phyloP scores from a whole-genome alignment of 2,888 invertebrate genomes.

The Chloroclystis v-ata region DNA sequence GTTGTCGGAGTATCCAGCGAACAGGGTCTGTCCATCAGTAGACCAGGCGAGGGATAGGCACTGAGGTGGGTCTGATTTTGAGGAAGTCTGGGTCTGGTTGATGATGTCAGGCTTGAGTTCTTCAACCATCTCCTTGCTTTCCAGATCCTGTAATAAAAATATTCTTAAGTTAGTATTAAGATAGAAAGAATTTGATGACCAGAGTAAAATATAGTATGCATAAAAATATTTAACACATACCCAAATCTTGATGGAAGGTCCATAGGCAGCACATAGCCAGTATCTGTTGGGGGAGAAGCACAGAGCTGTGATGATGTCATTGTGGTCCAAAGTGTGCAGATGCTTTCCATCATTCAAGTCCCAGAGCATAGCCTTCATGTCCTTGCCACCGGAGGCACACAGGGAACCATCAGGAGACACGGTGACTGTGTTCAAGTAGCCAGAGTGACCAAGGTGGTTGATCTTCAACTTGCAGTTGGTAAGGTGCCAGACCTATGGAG shows the following conservation, averaged over 20 bases:
- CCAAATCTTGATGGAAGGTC: constrained; percentile 99
- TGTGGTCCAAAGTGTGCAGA: constrained; percentile 98
- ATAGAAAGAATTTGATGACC: no score
- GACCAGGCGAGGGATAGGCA: constrained; percentile 99
- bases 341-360: constrained; percentile 99
- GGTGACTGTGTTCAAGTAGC: constrained; percentile 98
- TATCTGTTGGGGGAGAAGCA: constrained; percentile 99
- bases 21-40: constrained; percentile 98
- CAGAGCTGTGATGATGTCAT: constrained; percentile 97
- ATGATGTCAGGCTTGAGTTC: constrained; percentile 98
- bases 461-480: constrained; percentile 99
- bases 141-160: constrained; percentile 86
- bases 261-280: constrained; percentile 99
- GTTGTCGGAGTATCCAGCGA: constrained; percentile 99
- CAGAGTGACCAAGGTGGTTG: constrained; percentile 97
- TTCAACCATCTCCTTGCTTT: constrained; percentile 99
- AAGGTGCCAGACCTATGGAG: constrained; percentile 93
- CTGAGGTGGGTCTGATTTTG: constrained; percentile 94
- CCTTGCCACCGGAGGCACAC: constrained; percentile 99
- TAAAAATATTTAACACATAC: constrained; percentile 70
- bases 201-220: no score
- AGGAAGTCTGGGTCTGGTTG: constrained; percentile 80
- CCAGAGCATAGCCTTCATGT: constrained; percentile 99
- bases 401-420: constrained; percentile 99
- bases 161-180: constrained; percentile 1